Evolutionary conservation across 2,888 invertebrate species (phyloP).

Genomic region (Troglohyphantes excavatus): DNA sequence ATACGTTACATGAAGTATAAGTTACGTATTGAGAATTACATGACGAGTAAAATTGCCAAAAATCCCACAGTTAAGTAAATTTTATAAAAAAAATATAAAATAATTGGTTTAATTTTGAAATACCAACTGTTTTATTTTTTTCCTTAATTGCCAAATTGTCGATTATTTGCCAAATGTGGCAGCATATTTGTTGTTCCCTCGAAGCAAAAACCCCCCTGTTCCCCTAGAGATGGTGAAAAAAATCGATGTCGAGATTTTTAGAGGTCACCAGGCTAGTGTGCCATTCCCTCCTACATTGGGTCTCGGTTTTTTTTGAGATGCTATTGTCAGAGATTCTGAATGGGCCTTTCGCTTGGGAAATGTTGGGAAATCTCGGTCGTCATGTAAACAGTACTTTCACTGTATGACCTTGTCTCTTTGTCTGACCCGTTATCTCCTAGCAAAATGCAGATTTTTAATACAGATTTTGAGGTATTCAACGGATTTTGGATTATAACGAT

Average conservation of each 20-base stretch:
- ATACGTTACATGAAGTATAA: no score
- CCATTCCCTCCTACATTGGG: slow-evolving; percentile 40
- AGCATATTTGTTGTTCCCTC: no score
- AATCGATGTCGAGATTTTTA: slow-evolving; percentile 64
- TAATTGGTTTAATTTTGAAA: no score
- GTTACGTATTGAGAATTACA: no score
- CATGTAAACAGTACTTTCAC: slow-evolving; percentile 57
- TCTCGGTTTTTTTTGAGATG: slow-evolving; percentile 20
- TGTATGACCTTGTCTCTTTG: slow-evolving; percentile 46
- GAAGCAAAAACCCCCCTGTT: not conserved
- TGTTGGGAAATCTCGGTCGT: slow-evolving; percentile 19
- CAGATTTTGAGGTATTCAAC: not conserved
- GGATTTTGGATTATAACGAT: no score
- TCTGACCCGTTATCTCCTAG: no score
- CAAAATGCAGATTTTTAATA: not conserved
- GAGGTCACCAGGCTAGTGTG: slow-evolving; percentile 75
- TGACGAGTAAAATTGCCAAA: no score
- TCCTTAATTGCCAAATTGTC: no score
- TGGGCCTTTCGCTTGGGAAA: not conserved
- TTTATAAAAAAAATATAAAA: no score
- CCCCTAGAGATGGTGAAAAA: slow-evolving; percentile 27
- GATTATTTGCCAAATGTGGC: no score
- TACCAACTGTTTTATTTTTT: no score
- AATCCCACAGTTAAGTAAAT: no score
- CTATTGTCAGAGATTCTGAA: not conserved